phyloP scores from a whole-genome alignment of 2,888 invertebrate genomes.

The Merodon equestris region DNA sequence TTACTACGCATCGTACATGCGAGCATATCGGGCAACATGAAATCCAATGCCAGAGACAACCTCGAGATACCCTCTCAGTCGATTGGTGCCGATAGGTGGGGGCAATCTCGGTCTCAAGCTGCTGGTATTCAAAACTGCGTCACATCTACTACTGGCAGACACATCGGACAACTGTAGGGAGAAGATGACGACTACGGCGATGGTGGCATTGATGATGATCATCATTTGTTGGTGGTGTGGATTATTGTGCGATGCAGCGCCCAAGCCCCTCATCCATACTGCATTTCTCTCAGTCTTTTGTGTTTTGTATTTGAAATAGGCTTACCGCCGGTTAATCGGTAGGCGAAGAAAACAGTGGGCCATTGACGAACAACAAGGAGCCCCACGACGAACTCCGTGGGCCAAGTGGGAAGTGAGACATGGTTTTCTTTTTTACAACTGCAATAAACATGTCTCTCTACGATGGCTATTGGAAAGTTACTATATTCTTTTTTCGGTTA shows the following conservation, averaged over 20 bases:
- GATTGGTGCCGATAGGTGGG: conserved; percentile 14
- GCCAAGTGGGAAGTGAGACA: conserved; percentile 61
- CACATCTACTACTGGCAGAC: conserved; percentile 10
- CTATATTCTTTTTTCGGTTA: conserved; percentile 10
- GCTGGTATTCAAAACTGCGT: conserved; percentile 64
- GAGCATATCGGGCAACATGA: conserved; percentile 19
- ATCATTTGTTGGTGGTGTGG: conserved; percentile 30
- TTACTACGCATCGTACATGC: conserved; percentile 34
- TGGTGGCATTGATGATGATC: conserved; percentile 2
- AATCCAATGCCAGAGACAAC: conserved; percentile 41
- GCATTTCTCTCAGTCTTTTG: conserved; percentile 53
- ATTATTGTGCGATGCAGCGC: conserved; percentile 39
- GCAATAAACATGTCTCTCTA: conserved; percentile 58
- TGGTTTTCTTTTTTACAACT: conserved; percentile 57
- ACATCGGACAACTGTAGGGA: conserved; percentile 49
- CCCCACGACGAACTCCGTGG: no score
- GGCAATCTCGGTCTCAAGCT: conserved; percentile 57
- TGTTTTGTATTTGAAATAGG: conserved; percentile 36
- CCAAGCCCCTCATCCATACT: conserved; percentile 64
- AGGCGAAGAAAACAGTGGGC: conserved; percentile 57
- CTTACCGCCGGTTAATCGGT: conserved; percentile 52
- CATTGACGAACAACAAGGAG: conserved; percentile 47
- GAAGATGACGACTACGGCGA: conserved; percentile 17
- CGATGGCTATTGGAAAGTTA: conserved; percentile 52
- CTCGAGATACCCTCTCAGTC: conserved; percentile 14